phyloP scores from a whole-genome alignment of 2,113 vertebrate genomes.

The Typhlomys cinereus region DNA sequence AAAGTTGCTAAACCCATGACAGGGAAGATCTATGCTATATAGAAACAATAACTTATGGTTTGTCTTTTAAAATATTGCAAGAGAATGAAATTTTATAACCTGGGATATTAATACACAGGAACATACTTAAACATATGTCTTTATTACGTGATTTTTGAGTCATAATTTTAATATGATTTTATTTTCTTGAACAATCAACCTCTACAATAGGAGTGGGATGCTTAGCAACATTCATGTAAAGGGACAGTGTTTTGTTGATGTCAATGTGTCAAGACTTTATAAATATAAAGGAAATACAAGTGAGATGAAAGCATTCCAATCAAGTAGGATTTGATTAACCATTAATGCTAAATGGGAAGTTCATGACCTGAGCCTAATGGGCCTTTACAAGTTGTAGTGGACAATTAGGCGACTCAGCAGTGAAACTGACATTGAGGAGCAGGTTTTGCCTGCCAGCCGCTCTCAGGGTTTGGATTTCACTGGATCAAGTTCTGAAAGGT shows the following conservation, averaged over 20 bases:
- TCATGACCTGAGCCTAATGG: conserved; percentile 87
- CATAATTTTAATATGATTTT: conserved; percentile 36
- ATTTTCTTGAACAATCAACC: not conserved
- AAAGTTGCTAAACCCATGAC: not conserved
- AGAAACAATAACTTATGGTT: not conserved
- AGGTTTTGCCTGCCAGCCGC: conserved; percentile 89
- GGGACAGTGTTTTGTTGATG: conserved; percentile 2
- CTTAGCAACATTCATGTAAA: conserved; percentile 5
- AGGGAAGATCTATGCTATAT: not conserved
- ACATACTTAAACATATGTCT: not conserved
- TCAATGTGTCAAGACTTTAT: conserved; percentile 42
- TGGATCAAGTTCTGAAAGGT: conserved; percentile 90
- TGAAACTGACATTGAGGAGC: conserved; percentile 86
- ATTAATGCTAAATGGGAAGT: conserved; percentile 77
- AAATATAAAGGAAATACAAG: conserved; percentile 61
- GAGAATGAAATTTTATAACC: conserved; percentile 28
- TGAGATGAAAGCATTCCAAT: conserved; percentile 64
- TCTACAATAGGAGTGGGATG: conserved; percentile 6
- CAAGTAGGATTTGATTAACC: conserved; percentile 69
- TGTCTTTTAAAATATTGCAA: not conserved
- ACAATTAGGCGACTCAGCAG: conserved; percentile 85
- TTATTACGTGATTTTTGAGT: not conserved
- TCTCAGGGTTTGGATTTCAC: conserved; percentile 89
- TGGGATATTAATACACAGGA: not conserved
- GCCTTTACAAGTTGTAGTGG: conserved; percentile 85